Base-by-base conservation (phyloP, 2,113 vertebrate genomes). In the Gobius niger region DNA sequence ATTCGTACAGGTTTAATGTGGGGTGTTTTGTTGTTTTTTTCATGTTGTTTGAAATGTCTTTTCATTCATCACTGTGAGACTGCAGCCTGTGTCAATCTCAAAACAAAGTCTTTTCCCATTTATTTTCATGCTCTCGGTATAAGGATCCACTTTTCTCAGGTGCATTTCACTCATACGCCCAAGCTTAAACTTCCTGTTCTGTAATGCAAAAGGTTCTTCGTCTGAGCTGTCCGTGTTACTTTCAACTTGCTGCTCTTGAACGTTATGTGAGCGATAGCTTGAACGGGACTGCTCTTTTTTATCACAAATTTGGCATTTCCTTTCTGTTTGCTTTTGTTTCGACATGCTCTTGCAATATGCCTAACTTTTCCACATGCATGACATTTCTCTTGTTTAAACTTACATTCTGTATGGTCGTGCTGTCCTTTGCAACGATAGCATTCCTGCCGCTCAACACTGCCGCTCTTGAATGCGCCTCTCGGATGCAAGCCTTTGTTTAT, bases 341-440 rank as follows among this genome's bases (percentile, higher is more conserved):
- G 19, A 10, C 67, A 61, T 1, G 67, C 67, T n/a, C n/a, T n/a
- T n/a, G n/a, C n/a, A n/a, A 62, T 51, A 13, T 69, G 56, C 6
- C 67, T 56, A 2, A 69, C 24, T 61, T 69, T 61, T 13, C 47
- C 57, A 51, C 67, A 69, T 13, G 24, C 15, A 61, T 69, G 56
- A 44, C 57, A 69, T 61, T 61, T 69, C 41, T 51, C 67, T 42
- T 50, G 8, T 18, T 69, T 61, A 15, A 42, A 69, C 47, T 18
- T 49, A 61, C 56, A 69, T 11, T 69, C 54, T 11, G 54, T 7
- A 2, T 54, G 24, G 7, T 13, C 49, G 10, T 69, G 67, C 7
- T 47, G 51, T 49, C 46, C 57, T 47, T 47, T 47, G 46, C 46
- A 7, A 12, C 42, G 15, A 14, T 51, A 51, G 14, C 49, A 51